Evolutionary conservation across 2,113 vertebrate species (phyloP), one percentile per base, ranked within the genome.

Genomic region (Poecilia latipinna): DNA sequence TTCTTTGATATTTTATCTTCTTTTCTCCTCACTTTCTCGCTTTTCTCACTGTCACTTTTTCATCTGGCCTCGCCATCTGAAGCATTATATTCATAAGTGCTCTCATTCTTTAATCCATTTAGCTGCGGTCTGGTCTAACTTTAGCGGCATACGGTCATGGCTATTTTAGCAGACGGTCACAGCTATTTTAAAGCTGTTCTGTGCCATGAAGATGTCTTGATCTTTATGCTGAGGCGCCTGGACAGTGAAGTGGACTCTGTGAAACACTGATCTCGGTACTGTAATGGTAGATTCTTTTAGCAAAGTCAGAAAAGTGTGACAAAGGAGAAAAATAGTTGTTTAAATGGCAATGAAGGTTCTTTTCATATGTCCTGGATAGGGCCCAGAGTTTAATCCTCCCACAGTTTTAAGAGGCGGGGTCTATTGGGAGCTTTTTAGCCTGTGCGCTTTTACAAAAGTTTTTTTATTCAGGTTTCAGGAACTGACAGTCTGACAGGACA

Each of bases 51-150:
- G 44, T 0, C 39, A 42, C 22, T 76, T 83, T 82, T 79, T 71
- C 26, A 33, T 77, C 80, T 44, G 29, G 51, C 31, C 68, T 81
- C 44, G 65, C 69, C 70, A 82, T 85, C 85, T 80, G 33, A 62
- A 82, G 71, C 74, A 70, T 86, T 88, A 87, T 77, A 80, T 78
- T 82, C 78, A 82, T 74, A 88, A 82, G 72, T 71, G 72, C 86
- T 79, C 69, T 84, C 84, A 71, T 86, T 83, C 74, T 84, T 77
- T 88, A 90, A 91, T 87, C 90, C 88, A 91, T 79, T 92, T 80
- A 84, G 79, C 73, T 24, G 74, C 73, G 72, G 74, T 78, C 72
- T 80, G 79, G 77, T 78, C 61, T 72, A 26, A 67, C 19, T 48
- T 48, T 48, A 19, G 15, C 44, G 15, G 44, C 44, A 48, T 48